phyloP scores from a whole-genome alignment of 2,797 vertebrate genomes.

The Carcharodon carcharias region DNA sequence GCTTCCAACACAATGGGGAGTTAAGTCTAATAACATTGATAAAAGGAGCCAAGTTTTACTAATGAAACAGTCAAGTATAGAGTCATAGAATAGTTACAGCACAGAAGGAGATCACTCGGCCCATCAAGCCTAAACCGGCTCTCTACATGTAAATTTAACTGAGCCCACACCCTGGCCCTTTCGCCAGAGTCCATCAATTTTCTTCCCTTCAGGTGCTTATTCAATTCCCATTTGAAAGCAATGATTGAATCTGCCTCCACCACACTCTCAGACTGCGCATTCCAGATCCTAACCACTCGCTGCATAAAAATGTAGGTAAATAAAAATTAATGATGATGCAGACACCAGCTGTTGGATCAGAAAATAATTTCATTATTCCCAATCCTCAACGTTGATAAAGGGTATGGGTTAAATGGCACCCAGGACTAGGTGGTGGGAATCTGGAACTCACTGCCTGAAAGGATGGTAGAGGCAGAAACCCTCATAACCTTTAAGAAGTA shows the following conservation, averaged over 20 bases:
- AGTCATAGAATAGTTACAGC: background rate
- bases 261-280: background rate
- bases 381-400: background rate
- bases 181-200: background rate
- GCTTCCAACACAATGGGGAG: too few species aligned
- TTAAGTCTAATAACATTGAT: too few species aligned
- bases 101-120: background rate
- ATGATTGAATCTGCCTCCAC: background rate
- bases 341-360: too few species aligned
- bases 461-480: too few species aligned
- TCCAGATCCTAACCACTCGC: background rate
- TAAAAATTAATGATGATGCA: background rate
- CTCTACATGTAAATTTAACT: background rate
- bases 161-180: background rate
- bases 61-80: background rate
- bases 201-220: background rate
- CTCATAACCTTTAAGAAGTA: too few species aligned
- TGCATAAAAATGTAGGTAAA: background rate
- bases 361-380: background rate
- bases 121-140: background rate
- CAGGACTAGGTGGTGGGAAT: too few species aligned
- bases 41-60: too few species aligned
- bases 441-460: too few species aligned
- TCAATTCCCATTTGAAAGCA: background rate
- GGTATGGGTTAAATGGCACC: background rate